Conservation (phyloP, 2,113 vertebrate species). For the Oophaga pumilio region DNA sequence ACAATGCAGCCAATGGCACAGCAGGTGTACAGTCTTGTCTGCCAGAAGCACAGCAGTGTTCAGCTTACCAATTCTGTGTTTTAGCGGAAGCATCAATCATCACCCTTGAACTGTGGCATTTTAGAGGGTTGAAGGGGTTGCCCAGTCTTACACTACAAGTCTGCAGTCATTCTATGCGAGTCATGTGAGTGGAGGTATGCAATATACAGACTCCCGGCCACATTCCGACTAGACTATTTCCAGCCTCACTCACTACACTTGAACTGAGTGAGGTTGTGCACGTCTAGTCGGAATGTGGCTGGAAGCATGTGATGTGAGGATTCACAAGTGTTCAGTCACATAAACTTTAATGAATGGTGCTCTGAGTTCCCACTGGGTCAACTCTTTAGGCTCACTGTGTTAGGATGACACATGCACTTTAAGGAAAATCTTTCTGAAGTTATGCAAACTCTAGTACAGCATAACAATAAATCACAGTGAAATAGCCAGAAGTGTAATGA, state of each 20-base stretch:
- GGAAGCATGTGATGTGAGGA: too few species aligned
- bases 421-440: neutral
- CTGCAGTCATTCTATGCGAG: too few species aligned
- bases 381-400: neutral
- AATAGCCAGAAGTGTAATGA: too few species aligned
- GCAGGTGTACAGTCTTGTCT: neutral
- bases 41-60: neutral
- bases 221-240: too few species aligned
- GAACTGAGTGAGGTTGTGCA: too few species aligned
- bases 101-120: neutral
- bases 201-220: too few species aligned
- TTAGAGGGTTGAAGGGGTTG: neutral
- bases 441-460: neutral
- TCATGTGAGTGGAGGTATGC: too few species aligned
- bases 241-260: too few species aligned
- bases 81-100: neutral
- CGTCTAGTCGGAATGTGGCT: neutral
- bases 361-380: neutral
- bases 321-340: too few species aligned
- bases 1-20: neutral
- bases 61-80: too few species aligned
- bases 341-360: too few species aligned
- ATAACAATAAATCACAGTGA: neutral
- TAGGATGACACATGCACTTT: neutral
- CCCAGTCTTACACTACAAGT: too few species aligned